phyloP scores from a whole-genome alignment of 2,888 invertebrate genomes.

The Acanthoscelides obtectus region DNA sequence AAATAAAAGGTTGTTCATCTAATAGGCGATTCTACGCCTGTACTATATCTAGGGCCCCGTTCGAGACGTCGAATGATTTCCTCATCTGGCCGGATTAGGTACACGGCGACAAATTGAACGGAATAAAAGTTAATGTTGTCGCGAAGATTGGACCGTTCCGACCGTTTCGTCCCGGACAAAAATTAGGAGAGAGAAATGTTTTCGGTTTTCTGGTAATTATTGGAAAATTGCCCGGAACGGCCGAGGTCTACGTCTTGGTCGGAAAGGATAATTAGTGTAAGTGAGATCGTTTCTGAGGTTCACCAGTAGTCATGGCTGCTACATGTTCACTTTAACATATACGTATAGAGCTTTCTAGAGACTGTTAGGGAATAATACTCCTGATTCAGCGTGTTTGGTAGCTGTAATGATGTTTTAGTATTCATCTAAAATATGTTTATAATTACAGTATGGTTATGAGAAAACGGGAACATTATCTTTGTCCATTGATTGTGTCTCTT shows the following conservation, averaged over 20 bases:
- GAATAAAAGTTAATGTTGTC: neutral
- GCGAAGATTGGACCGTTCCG: neutral
- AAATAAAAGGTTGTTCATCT: too few species aligned
- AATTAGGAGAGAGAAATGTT: neutral
- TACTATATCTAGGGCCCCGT: neutral
- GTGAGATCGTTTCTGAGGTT: neutral
- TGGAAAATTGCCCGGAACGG: neutral
- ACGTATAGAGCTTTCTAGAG: too few species aligned
- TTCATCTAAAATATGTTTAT: too few species aligned
- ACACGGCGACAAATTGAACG: neutral
- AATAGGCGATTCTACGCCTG: too few species aligned
- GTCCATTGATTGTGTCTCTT: too few species aligned
- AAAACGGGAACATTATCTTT: too few species aligned
- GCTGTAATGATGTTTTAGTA: too few species aligned
- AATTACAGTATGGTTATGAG: too few species aligned
- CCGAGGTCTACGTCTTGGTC: neutral
- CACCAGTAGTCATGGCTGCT: too few species aligned
- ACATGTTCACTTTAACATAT: too few species aligned
- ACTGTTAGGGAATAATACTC: too few species aligned
- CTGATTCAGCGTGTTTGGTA: too few species aligned
- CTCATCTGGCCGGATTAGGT: neutral
- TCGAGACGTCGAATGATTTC: neutral
- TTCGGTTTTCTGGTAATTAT: neutral
- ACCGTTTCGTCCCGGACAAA: neutral
- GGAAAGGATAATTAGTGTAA: neutral